These are phyloP conservation scores for Diplolepis rosae DNA, from an alignment of 2,888 invertebrate genomes.

Conservation along the genomic window DNA sequence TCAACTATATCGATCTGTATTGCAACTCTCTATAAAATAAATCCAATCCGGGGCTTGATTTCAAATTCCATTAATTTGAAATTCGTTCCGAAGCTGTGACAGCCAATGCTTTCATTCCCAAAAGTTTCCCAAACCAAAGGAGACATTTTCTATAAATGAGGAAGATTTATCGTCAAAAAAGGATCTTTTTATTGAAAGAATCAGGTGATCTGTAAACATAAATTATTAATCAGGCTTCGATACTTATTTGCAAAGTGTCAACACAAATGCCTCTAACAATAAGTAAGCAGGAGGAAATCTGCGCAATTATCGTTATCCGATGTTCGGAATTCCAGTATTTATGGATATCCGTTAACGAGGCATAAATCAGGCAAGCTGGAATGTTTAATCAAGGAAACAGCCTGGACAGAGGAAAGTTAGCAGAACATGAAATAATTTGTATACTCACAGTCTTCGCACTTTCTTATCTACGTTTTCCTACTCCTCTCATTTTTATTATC, in stretches of 20 bases:
- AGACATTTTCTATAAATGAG: neutral
- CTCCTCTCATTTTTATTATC: neutral
- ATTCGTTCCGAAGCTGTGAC: neutral
- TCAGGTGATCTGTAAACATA: too few relatives aligned
- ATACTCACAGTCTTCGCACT: constrained; percentile 33
- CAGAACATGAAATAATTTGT: constrained; percentile 5
- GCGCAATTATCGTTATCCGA: constrained; percentile 33
- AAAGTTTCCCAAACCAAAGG: neutral
- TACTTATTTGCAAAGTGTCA: neutral
- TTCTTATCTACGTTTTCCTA: neutral
- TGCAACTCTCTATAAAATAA: constrained; percentile 4
- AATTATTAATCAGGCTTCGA: too few relatives aligned
- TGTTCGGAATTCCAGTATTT: constrained; percentile 42
- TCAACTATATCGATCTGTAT: neutral
- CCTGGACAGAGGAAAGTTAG: neutral
- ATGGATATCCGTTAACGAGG: constrained; percentile 62
- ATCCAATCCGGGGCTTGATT: constrained; percentile 1
- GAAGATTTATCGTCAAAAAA: neutral
- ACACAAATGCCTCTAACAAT: neutral
- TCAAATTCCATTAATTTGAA: constrained; percentile 19
- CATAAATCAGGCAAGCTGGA: constrained; percentile 56
- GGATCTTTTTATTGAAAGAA: neutral
- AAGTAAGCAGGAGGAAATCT: constrained; percentile 5
- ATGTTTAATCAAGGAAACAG: constrained; percentile 42
- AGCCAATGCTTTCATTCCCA: constrained; percentile 11